Conservation (phyloP, 92 coral and sea anemone genomes). For the Scolanthus callimorphus region DNA sequence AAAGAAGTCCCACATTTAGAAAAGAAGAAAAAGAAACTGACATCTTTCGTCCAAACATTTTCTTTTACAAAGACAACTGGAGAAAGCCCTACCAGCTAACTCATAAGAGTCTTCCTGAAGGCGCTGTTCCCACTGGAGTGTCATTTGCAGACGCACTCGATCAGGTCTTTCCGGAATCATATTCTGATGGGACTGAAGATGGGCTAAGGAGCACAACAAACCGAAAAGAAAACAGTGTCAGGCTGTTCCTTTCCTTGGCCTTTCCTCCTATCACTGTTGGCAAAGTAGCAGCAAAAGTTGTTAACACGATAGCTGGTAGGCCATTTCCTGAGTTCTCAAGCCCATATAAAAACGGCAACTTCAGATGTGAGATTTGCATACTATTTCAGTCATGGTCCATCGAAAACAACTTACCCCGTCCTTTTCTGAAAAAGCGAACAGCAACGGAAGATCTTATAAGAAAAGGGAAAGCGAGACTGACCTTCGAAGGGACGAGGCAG, state of each 20-base stretch:
- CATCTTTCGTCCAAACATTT: neutral
- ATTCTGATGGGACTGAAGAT: neutral
- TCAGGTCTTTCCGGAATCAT: neutral
- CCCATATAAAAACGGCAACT: neutral
- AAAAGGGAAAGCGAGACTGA: neutral
- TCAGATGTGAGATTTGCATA: neutral
- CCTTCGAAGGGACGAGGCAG: neutral
- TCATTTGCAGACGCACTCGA: neutral
- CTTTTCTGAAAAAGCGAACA: neutral
- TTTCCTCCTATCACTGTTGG: neutral
- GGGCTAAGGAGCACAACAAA: neutral
- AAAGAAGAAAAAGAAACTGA: neutral
- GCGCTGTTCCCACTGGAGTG: neutral
- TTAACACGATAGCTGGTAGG: neutral
- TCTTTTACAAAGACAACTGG: neutral
- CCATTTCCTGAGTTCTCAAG: slow-evolving; percentile 1
- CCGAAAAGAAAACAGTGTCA: neutral
- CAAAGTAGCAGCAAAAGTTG: neutral
- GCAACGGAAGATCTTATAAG: neutral
- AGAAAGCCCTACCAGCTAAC: neutral
- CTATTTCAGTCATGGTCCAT: neutral
- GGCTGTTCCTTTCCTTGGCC: neutral
- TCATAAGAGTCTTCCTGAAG: neutral
- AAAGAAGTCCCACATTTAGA: neutral
- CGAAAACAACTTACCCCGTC: neutral